Percentiles rank a stretch among this genome's conserved stretches.
Conservation (phyloP, 2,797 vertebrate species). For the Epinephelus awoara region DNA sequence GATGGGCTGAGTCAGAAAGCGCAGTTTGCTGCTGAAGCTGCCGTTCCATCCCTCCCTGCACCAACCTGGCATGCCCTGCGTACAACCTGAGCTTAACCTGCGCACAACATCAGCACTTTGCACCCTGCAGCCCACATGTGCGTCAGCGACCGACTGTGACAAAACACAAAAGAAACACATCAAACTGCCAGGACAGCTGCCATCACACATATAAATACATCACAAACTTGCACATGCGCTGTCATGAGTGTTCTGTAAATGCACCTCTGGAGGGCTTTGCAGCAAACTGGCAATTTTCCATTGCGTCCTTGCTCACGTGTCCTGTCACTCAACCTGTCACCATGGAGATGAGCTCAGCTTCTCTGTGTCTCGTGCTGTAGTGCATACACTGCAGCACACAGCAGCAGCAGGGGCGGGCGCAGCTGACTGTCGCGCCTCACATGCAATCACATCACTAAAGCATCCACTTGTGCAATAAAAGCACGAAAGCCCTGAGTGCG, state of each 20-base stretch:
- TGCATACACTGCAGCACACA: slow-evolving; percentile 70
- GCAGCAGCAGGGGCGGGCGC: slow-evolving; percentile 46
- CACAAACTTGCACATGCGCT: slow-evolving; percentile 4
- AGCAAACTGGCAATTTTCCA: slow-evolving; percentile 76
- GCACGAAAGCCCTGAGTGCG: neutral
- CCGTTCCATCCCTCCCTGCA: slow-evolving; percentile 56
- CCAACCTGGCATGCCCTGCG: slow-evolving; percentile 23
- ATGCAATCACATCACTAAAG: slow-evolving; percentile 14
- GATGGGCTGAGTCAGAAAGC: slow-evolving; percentile 69
- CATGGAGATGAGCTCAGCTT: slow-evolving; percentile 79
- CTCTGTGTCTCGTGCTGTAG: slow-evolving; percentile 55
- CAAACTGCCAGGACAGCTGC: slow-evolving; percentile 28
- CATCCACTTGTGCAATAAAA: slow-evolving; percentile 1
- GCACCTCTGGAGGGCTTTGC: slow-evolving; percentile 64
- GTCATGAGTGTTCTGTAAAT: slow-evolving; percentile 26
- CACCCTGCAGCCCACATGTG: slow-evolving; percentile 23
- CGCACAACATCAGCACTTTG: slow-evolving; percentile 66
- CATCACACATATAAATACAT: neutral
- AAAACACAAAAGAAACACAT: slow-evolving; percentile 18
- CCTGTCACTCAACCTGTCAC: slow-evolving; percentile 80
- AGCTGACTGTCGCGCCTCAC: slow-evolving; percentile 26
- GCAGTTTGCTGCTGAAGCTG: slow-evolving; percentile 64
- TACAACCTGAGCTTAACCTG: slow-evolving; percentile 53
- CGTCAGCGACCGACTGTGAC: slow-evolving; percentile 22
- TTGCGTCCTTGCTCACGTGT: slow-evolving; percentile 66